phyloP scores from a whole-genome alignment of 2,797 vertebrate species.

The Babyrousa celebensis region DNA sequence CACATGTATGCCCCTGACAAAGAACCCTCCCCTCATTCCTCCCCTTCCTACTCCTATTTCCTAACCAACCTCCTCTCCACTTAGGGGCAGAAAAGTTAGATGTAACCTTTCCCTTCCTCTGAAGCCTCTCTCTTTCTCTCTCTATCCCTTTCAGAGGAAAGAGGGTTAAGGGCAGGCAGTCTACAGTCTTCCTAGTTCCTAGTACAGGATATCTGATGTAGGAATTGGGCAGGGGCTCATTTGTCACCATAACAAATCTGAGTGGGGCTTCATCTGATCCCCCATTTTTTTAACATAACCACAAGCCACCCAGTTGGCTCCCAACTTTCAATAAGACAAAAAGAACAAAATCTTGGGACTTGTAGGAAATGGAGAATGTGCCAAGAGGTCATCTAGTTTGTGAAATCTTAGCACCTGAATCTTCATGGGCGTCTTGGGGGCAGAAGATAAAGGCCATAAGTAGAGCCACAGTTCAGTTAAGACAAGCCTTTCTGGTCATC shows the following conservation, averaged over 20 bases:
- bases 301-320: background rate
- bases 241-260: background rate
- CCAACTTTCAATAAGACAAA: background rate
- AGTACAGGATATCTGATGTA: background rate
- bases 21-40: background rate
- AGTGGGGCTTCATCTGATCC: background rate
- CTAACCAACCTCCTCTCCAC: background rate
- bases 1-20: background rate
- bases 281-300: background rate
- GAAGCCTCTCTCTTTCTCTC: background rate
- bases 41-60: background rate
- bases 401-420: background rate
- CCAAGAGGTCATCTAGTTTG: background rate
- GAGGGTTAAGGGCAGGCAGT: background rate
- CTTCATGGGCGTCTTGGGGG: background rate
- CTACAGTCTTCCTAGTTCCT: background rate
- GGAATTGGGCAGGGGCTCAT: background rate
- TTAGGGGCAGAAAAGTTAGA: background rate
- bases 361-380: background rate
- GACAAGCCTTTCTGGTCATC: background rate
- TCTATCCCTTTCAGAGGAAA: background rate
- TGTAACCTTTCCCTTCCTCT: background rate
- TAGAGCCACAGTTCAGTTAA: background rate
- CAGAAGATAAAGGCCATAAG: background rate
- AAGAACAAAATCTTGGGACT: background rate